phyloP scores from a whole-genome alignment of 2,888 invertebrate species.

The Acanthosepion lycidas region DNA sequence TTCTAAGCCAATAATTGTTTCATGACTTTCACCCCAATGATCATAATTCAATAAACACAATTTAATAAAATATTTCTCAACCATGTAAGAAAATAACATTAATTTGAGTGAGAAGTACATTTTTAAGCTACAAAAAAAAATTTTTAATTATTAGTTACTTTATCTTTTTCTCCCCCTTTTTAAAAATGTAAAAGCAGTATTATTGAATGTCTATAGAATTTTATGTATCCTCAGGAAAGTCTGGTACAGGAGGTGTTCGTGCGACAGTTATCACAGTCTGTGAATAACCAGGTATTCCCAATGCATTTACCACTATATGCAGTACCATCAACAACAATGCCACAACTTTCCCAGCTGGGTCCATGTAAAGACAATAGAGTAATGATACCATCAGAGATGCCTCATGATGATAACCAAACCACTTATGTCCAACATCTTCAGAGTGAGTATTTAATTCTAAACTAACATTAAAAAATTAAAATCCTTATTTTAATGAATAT shows the following conservation, averaged over 20 bases:
- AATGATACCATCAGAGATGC: constrained; percentile 52
- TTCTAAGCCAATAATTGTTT: too few species aligned
- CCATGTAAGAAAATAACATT: too few species aligned
- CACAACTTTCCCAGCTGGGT: constrained; percentile 78
- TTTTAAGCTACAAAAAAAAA: too few species aligned
- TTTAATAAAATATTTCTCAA: too few species aligned
- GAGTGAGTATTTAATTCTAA: constrained; percentile 56
- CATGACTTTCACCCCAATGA: too few species aligned
- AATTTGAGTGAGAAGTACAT: too few species aligned
- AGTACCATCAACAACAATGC: constrained; percentile 76
- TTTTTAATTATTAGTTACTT: too few species aligned
- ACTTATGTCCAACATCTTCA: constrained; percentile 68
- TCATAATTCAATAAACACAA: too few species aligned
- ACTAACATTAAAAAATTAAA: too few species aligned
- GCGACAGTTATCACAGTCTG: constrained; percentile 65
- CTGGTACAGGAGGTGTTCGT: constrained; percentile 69
- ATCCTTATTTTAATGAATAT: too few species aligned
- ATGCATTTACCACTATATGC: constrained; percentile 71
- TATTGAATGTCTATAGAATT: constrained; percentile 36
- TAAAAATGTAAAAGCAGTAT: neutral
- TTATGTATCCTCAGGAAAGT: constrained; percentile 62
- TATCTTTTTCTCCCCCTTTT: too few species aligned
- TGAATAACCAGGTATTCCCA: constrained; percentile 60
- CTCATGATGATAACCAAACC: constrained; percentile 62
- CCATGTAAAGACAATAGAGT: constrained; percentile 77